Conservation (phyloP, 2,113 vertebrate species). For the Colinus virginianus region DNA sequence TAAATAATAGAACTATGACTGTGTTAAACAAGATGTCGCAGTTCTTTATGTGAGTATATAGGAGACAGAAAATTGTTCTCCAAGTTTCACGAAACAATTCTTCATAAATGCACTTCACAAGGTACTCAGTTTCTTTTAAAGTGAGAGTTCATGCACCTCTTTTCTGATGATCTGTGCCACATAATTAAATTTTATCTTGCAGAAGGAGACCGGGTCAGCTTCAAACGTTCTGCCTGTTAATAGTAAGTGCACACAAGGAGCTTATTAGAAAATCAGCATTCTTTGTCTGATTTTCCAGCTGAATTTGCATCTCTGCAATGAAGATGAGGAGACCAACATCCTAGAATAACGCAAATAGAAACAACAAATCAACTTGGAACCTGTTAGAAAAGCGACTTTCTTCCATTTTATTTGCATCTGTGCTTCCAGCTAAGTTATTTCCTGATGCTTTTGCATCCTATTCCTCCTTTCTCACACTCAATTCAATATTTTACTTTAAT, state of each 20-base stretch:
- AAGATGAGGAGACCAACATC: rapidly evolving
- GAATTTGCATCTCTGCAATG: background rate
- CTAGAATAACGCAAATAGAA: background rate
- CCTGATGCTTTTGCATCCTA: background rate
- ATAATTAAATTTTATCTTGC: background rate
- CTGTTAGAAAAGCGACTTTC: slow-evolving; percentile 2
- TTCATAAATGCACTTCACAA: background rate
- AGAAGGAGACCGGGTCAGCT: background rate
- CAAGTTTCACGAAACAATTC: background rate
- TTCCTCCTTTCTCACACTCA: background rate
- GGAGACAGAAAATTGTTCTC: slow-evolving; percentile 7
- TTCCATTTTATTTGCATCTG: background rate
- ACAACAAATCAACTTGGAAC: background rate
- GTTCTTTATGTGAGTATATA: background rate
- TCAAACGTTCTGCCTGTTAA: background rate
- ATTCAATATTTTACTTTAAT: background rate
- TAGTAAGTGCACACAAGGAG: background rate
- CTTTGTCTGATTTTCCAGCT: background rate
- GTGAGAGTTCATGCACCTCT: background rate
- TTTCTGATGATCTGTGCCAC: background rate
- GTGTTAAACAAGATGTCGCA: background rate
- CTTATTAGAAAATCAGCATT: background rate
- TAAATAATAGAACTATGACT: slow-evolving; percentile 3
- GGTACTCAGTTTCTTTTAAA: background rate
- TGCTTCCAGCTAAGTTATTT: background rate